Percentiles rank a stretch among this genome's conserved stretches.
Conservation (phyloP, 1,140 invertebrate species). For the Drosophila melanogaster region Release_6_plus_ISO1_MT NT_037436.4:8109501-8110000, state of each 20-base stretch:
- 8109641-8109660: slow-evolving; percentile 27
- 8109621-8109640: slow-evolving; percentile 54
- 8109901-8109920: slow-evolving; percentile 16
- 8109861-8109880: neutral
- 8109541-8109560: slow-evolving; percentile 50
- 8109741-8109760: slow-evolving; percentile 2
- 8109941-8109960: neutral
- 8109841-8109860: neutral
- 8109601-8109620: neutral
- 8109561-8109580: neutral
- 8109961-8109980: neutral
- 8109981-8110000: slow-evolving; percentile 16
- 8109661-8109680: neutral
- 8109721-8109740: slow-evolving; percentile 1
- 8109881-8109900: slow-evolving; percentile 16
- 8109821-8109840: slow-evolving; percentile 3
- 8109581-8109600: slow-evolving; percentile 57
- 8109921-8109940: slow-evolving; percentile 10
- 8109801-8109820: slow-evolving; percentile 15
- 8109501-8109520: slow-evolving; percentile 31
- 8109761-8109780: slow-evolving; percentile 26
- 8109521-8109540: slow-evolving; percentile 35
- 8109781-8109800: slow-evolving; percentile 35
- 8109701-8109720: neutral
- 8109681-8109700: neutral